Evolutionary conservation across 2,113 vertebrate genomes (phyloP).

Genomic region (Hippolais icterina): DNA sequence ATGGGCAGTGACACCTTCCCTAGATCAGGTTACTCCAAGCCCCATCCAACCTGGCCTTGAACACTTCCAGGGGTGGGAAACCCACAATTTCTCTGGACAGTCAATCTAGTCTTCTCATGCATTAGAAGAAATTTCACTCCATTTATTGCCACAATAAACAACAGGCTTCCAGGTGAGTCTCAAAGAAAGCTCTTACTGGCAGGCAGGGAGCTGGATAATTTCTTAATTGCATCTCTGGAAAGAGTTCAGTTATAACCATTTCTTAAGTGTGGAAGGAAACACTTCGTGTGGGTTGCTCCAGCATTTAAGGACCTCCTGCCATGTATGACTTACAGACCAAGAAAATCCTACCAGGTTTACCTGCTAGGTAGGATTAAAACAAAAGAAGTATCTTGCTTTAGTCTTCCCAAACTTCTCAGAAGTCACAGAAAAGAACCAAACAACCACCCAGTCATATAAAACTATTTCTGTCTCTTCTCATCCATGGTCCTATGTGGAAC

Average conservation of each 20-base stretch:
- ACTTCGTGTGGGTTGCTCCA: not conserved
- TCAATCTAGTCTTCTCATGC: not conserved
- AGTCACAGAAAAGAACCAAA: not conserved
- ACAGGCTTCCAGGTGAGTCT: not conserved
- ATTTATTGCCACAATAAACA: not conserved
- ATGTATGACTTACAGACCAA: not conserved
- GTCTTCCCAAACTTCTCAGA: not conserved
- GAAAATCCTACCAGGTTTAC: not conserved
- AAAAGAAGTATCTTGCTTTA: not conserved
- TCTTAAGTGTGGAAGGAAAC: constrained; percentile 9
- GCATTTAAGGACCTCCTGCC: not conserved
- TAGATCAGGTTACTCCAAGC: not conserved
- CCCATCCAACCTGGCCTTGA: not conserved
- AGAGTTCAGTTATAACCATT: not conserved
- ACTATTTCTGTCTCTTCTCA: not conserved
- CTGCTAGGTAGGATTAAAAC: not conserved
- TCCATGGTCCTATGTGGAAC: not conserved
- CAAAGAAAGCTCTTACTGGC: not conserved
- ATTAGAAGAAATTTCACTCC: not conserved
- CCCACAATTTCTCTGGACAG: not conserved
- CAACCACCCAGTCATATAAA: not conserved
- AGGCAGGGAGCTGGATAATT: not conserved
- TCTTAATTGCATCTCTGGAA: not conserved
- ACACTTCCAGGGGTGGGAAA: not conserved
- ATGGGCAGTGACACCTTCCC: not conserved